These are phyloP conservation scores for Eupeodes latifasciatus DNA, from an alignment of 2,888 invertebrate species.

Conservation along the genomic window DNA sequence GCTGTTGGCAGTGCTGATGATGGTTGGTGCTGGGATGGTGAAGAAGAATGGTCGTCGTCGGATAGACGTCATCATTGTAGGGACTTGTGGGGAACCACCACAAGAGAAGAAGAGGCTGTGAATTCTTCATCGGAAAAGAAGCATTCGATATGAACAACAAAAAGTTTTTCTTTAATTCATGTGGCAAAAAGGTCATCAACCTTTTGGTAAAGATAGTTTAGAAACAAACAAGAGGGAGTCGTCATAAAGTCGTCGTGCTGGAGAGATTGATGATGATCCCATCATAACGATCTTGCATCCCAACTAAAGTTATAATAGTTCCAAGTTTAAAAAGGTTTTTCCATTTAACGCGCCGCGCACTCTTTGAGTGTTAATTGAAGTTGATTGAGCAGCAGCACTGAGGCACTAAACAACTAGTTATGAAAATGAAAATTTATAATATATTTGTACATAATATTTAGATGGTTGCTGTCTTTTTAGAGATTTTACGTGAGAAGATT, in stretches of 20 bases:
- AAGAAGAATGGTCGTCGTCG: constrained; percentile 17
- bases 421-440: constrained; percentile 43
- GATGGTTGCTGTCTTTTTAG: background rate
- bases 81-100: constrained; percentile 34
- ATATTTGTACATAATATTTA: too few species aligned
- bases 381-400: constrained; percentile 70
- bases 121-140: constrained; percentile 38
- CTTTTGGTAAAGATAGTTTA: constrained; percentile 34
- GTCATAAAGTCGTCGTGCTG: background rate
- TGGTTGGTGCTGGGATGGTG: background rate
- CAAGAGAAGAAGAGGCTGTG: constrained; percentile 1
- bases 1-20: background rate
- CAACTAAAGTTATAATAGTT: constrained; percentile 50
- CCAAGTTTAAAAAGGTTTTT: constrained; percentile 71
- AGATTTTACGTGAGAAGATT: constrained; percentile 38
- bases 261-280: constrained; percentile 70
- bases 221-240: constrained; percentile 36
- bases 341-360: constrained; percentile 46
- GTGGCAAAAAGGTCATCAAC: constrained; percentile 64
- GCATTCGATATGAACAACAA: constrained; percentile 26
- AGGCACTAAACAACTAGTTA: constrained; percentile 62
- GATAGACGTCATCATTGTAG: constrained; percentile 5
- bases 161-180: constrained; percentile 40
- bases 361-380: constrained; percentile 74
- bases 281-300: constrained; percentile 64